Evolutionary conservation across 2,113 vertebrate genomes (phyloP).

Genomic region (Spermophilus dauricus): DNA sequence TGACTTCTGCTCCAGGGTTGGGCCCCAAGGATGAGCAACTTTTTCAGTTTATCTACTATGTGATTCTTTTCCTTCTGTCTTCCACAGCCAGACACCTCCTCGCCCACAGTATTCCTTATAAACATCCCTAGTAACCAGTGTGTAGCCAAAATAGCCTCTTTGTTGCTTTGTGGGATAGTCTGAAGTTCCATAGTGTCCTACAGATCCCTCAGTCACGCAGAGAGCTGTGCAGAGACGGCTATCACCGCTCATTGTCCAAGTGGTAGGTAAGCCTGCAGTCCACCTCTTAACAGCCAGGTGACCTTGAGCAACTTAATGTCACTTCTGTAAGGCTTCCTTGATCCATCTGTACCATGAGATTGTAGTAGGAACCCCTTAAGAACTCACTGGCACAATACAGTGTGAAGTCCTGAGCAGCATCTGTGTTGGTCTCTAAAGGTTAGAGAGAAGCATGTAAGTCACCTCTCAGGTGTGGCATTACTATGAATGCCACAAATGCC

Average conservation of each 20-base stretch:
- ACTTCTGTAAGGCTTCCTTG: background rate
- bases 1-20: background rate
- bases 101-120: background rate
- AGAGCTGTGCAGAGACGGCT: background rate
- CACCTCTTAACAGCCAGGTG: background rate
- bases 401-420: background rate
- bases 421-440: background rate
- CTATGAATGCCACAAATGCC: background rate
- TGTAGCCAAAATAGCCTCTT: background rate
- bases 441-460: background rate
- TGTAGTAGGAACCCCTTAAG: background rate
- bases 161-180: background rate
- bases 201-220: background rate
- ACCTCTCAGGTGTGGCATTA: background rate
- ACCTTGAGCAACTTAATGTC: background rate
- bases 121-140: background rate
- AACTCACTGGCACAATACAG: rapidly evolving
- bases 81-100: background rate
- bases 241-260: background rate
- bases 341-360: no score
- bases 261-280: background rate
- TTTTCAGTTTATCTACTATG: background rate
- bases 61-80: background rate
- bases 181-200: background rate
- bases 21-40: background rate